Evolutionary conservation across 2,888 invertebrate species (phyloP).

Genomic region (Cephalotes varians): DNA sequence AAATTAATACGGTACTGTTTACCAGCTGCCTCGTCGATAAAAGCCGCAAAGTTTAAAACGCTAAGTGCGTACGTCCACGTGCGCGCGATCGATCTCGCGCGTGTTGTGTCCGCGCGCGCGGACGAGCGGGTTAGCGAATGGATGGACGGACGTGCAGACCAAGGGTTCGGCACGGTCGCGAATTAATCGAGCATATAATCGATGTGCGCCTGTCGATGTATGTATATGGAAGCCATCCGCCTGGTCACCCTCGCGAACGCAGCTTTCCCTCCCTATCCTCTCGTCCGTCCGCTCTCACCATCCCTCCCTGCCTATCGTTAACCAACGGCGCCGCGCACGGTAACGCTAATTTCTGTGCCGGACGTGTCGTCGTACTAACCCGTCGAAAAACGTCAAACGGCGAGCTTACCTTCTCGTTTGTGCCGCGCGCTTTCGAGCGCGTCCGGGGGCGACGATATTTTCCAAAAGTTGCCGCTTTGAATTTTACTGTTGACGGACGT

Average conservation of each 20-base stretch:
- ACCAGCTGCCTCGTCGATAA: neutral
- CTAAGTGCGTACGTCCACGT: constrained; percentile 57
- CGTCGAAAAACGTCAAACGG: constrained; percentile 69
- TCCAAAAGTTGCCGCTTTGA: constrained; percentile 56
- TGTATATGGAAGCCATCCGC: constrained; percentile 74
- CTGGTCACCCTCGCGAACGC: constrained; percentile 79
- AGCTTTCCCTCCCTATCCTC: constrained; percentile 46
- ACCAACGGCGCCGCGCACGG: constrained; percentile 76
- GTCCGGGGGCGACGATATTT: constrained; percentile 49
- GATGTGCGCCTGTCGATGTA: constrained; percentile 82
- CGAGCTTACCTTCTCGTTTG: constrained; percentile 55
- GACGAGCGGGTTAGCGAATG: constrained; percentile 57
- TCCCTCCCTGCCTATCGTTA: constrained; percentile 75
- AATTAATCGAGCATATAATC: constrained; percentile 86
- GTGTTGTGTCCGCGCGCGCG: neutral
- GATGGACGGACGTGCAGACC: constrained; percentile 72
- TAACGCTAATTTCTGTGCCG: constrained; percentile 82
- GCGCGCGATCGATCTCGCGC: constrained; percentile 63
- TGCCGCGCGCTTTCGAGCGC: constrained; percentile 49
- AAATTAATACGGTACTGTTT: neutral
- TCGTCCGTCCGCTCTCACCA: constrained; percentile 61
- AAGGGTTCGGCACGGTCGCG: constrained; percentile 80
- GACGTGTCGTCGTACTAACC: constrained; percentile 71
- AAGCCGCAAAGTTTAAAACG: constrained; percentile 40
- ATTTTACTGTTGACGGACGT: constrained; percentile 55